Conservation (phyloP, 2,888 invertebrate species). For the Melolontha melolontha region DNA sequence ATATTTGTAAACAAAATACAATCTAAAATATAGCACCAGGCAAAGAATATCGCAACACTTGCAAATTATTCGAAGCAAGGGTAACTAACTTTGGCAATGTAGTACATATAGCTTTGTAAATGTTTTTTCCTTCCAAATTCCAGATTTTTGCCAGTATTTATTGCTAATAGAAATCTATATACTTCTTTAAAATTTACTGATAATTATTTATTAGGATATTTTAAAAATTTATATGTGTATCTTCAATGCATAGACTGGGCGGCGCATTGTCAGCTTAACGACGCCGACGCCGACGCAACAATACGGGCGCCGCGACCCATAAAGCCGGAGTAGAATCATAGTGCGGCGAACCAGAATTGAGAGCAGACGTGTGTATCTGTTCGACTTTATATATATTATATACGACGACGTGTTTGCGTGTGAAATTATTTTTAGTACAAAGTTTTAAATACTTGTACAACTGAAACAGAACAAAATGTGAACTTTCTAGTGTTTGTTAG, state of each 20-base stretch:
- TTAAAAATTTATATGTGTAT: slow-evolving; percentile 2
- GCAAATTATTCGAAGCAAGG: too few species aligned
- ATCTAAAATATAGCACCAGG: too few species aligned
- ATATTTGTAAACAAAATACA: too few species aligned
- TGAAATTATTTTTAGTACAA: slow-evolving; percentile 48
- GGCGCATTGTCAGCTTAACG: slow-evolving; percentile 61
- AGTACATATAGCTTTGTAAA: too few species aligned
- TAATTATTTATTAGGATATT: neutral
- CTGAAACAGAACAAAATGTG: slow-evolving; percentile 1
- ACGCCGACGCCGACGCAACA: slow-evolving; percentile 64
- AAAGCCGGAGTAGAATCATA: slow-evolving; percentile 64
- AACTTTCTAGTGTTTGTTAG: slow-evolving; percentile 4
- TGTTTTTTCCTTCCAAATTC: too few species aligned
- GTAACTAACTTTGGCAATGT: too few species aligned
- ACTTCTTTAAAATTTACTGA: too few species aligned
- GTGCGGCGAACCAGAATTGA: slow-evolving; percentile 64
- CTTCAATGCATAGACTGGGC: slow-evolving; percentile 45
- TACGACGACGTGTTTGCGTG: slow-evolving; percentile 46
- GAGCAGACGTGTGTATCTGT: slow-evolving; percentile 54
- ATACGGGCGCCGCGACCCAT: slow-evolving; percentile 63
- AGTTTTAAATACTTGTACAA: slow-evolving; percentile 22
- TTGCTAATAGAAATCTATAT: too few species aligned
- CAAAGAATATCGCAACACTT: too few species aligned
- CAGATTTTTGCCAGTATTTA: too few species aligned
- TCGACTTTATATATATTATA: slow-evolving; percentile 7